These are phyloP conservation scores for Podabrus alpinus DNA, from an alignment of 2,888 invertebrate genomes.

Conservation along the genomic window DNA sequence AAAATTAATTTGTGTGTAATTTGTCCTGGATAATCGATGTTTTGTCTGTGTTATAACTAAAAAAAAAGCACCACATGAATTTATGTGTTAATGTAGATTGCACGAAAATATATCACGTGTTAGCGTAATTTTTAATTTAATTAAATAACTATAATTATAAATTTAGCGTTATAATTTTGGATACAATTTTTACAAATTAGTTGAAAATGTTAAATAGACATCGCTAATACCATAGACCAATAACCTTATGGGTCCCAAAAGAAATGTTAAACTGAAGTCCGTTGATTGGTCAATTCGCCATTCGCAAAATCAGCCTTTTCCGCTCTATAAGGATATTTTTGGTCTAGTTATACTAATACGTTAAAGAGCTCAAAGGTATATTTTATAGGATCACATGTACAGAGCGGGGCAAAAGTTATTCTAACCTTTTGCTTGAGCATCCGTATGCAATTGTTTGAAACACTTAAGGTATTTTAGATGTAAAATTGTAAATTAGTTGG, in stretches of 20 bases:
- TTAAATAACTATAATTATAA: neutral
- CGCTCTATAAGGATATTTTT: too few species aligned
- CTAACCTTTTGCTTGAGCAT: neutral
- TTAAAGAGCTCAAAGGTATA: neutral
- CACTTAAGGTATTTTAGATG: neutral
- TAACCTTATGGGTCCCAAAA: neutral
- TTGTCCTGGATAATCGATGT: conserved; percentile 16
- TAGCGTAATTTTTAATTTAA: conserved; percentile 3
- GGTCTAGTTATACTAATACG: neutral
- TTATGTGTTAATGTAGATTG: conserved; percentile 40
- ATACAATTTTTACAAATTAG: neutral
- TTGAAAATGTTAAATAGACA: neutral
- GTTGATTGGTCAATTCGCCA: neutral
- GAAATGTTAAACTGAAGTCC: neutral
- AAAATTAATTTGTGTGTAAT: neutral
- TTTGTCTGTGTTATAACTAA: conserved; percentile 19
- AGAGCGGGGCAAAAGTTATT: neutral
- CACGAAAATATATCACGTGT: conserved; percentile 37
- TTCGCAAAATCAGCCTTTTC: neutral
- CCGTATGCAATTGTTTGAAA: neutral
- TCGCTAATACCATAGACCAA: neutral
- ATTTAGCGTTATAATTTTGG: neutral
- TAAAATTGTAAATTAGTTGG: neutral
- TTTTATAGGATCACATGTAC: neutral
- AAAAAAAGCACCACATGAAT: conserved; percentile 32